Base-by-base conservation (phyloP, 1,140 invertebrate species). In the Lethocerus indicus region DNA sequence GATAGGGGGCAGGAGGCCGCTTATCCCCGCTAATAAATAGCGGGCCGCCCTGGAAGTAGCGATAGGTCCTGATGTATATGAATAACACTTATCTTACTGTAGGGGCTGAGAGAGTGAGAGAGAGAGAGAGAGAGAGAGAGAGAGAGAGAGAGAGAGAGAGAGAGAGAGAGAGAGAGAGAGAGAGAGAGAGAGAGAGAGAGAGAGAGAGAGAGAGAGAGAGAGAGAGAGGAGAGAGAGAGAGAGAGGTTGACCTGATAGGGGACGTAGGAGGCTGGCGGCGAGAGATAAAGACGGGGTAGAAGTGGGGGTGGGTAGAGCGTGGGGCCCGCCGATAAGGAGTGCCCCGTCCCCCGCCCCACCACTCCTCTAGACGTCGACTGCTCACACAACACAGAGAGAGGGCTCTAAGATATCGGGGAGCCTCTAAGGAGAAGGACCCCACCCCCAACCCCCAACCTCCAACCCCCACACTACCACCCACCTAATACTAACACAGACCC, bases 221-320 rank as follows among this genome's bases (percentile, higher is more conserved):
- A 9, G 29, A 9, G 37, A 7, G 6, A 5, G 6, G 37, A 20
- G 37, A 39, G 6, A 39, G 37, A 16, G 37, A 6, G 37, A 39
- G n/a, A 16, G 37, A 16, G 16, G 21, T 7, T 16, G 37, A 7
- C n/a, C 29, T n/a, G n/a, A n/a, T n/a, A n/a, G n/a, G n/a, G n/a
- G n/a, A n/a, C n/a, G n/a, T n/a, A n/a, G n/a, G n/a, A n/a, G 47
- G n/a, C 41, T 43, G 49, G 26, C 26, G 25, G 26, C 27, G 14
- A 16, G 23, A 40, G 49, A 50, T 50, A 50, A 43, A 29, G 36
- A 14, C 12, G 27, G 25, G 21, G 27, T n/a, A n/a, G n/a, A n/a
- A n/a, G n/a, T n/a, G n/a, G n/a, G n/a, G n/a, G n/a, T n/a, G n/a
- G n/a, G n/a, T n/a, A n/a, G n/a, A 26, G 40, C 49, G 14, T 43